A percentile compares a stretch with the other conserved stretches of the same genome.
Evolutionary conservation across 37 sponge, comb jelly and placozoan species (phyloP).

Genomic region (Beroe ovata): DNA sequence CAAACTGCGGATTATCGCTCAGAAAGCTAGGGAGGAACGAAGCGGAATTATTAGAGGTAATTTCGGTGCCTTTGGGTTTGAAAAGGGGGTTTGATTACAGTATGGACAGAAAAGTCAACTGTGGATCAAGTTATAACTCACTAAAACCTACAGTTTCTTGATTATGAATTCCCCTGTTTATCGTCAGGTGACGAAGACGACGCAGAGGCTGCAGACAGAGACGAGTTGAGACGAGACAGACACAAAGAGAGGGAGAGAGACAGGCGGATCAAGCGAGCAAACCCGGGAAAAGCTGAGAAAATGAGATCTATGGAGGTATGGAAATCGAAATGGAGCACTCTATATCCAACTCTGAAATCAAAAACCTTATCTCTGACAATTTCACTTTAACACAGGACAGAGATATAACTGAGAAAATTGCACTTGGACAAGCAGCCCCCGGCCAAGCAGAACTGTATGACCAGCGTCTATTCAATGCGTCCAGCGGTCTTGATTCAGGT

Average conservation of each 20-base stretch:
- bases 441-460: conserved; percentile 87
- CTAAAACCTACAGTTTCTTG: no score
- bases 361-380: no score
- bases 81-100: no score
- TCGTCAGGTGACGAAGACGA: conserved; percentile 37
- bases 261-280: conserved; percentile 84
- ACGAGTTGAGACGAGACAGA: conserved; percentile 88
- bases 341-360: no score
- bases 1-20: conserved; percentile 81
- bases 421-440: conserved; percentile 82
- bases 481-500: conserved; percentile 50
- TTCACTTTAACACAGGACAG: conserved; percentile 83
- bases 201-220: conserved; percentile 78
- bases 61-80: no score
- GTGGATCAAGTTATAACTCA: neutral
- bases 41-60: conserved; percentile 74
- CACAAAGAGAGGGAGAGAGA: conserved; percentile 98
- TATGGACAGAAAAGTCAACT: neutral
- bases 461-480: conserved; percentile 88
- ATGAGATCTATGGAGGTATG: conserved; percentile 64
- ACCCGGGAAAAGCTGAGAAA: conserved; percentile 65
- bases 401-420: conserved; percentile 93
- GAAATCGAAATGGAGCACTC: no score
- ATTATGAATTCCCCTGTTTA: no score
- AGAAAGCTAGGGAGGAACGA: conserved; percentile 89